Percentiles rank a stretch among this genome's conserved stretches.
Conservation (phyloP, 2,888 invertebrate genomes). For the Drosophila percnosoma region DNA sequence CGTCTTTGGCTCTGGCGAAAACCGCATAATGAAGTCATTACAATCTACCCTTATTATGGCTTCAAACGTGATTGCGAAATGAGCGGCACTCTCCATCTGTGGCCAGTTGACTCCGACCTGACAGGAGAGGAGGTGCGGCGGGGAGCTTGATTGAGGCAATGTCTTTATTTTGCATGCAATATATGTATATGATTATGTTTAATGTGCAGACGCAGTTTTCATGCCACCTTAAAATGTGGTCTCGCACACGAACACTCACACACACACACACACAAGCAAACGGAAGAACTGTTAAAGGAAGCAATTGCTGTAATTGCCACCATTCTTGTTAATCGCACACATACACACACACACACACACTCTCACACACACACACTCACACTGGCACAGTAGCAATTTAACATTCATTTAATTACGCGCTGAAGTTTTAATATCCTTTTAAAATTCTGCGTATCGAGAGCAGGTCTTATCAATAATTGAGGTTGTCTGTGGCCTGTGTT, state of each 20-base stretch:
- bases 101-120: slow-evolving; percentile 5
- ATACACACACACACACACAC: slow-evolving; percentile 46
- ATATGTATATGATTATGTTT: slow-evolving; percentile 68
- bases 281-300: slow-evolving; percentile 83
- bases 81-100: slow-evolving; percentile 51
- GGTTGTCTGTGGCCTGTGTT: slow-evolving; percentile 12
- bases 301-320: slow-evolving; percentile 83
- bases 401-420: slow-evolving; percentile 66
- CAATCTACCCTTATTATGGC: slow-evolving; percentile 82
- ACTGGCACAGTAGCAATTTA: slow-evolving; percentile 45
- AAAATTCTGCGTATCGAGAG: slow-evolving; percentile 39
- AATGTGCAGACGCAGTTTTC: slow-evolving; percentile 73
- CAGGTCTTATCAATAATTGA: slow-evolving; percentile 11
- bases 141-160: slow-evolving; percentile 53
- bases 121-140: neutral
- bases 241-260: slow-evolving; percentile 18
- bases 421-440: slow-evolving; percentile 77
- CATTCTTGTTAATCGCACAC: slow-evolving; percentile 81
- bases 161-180: slow-evolving; percentile 80
- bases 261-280: slow-evolving; percentile 11
- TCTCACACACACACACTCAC: slow-evolving; percentile 18
- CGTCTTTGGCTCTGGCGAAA: neutral
- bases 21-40: slow-evolving; percentile 80
- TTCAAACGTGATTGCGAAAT: slow-evolving; percentile 82
- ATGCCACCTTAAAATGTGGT: slow-evolving; percentile 55